phyloP scores from a whole-genome alignment of 2,888 invertebrate species.

The Apamea crenata region DNA sequence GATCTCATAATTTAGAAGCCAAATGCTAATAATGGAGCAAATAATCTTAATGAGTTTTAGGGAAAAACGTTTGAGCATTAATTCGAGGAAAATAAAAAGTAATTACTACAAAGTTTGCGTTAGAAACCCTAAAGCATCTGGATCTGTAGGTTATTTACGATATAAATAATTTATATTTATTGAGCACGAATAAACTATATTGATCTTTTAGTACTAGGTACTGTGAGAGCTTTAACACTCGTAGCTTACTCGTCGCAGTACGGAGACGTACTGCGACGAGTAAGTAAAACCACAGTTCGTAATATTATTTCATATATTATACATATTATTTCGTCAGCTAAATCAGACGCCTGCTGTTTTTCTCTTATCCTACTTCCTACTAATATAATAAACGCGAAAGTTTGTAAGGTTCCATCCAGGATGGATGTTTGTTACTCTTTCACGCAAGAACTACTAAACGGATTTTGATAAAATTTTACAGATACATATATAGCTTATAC shows the following conservation, averaged over 20 bases:
- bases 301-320: too few species aligned
- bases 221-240: not conserved
- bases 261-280: not conserved
- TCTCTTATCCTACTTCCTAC: too few species aligned
- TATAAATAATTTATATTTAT: not conserved
- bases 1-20: conserved; percentile 51
- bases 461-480: too few species aligned
- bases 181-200: not conserved
- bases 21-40: conserved; percentile 52
- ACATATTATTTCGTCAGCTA: too few species aligned
- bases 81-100: conserved; percentile 5
- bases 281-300: not conserved
- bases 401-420: too few species aligned
- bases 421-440: too few species aligned
- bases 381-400: too few species aligned
- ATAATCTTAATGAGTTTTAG: conserved; percentile 40
- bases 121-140: not conserved
- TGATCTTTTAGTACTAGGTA: not conserved
- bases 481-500: too few species aligned
- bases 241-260: too few species aligned
- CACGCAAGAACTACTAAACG: too few species aligned
- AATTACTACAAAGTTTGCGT: conserved; percentile 11
- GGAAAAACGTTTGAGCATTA: conserved; percentile 17
- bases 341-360: not conserved
- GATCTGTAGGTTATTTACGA: not conserved